These are phyloP conservation scores for Apocrypta bakeri DNA, from an alignment of 1,140 invertebrate genomes.

Conservation along the genomic window DNA sequence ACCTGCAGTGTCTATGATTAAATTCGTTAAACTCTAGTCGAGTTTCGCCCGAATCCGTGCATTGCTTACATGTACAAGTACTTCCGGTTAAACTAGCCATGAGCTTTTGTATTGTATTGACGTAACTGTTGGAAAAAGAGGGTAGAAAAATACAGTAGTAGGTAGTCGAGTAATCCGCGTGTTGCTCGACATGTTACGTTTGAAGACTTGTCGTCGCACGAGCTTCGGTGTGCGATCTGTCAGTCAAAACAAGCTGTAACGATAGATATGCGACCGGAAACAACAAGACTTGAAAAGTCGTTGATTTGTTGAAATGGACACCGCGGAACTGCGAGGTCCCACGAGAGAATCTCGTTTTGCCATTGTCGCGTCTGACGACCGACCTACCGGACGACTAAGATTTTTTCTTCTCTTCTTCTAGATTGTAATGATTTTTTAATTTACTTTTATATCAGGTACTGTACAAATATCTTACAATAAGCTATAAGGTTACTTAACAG, in stretches of 20 bases:
- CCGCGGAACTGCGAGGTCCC: neutral
- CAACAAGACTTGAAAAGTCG: conserved; percentile 18
- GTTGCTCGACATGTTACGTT: no score
- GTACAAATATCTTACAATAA: no score
- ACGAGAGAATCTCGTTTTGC: conserved; percentile 11
- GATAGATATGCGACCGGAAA: conserved; percentile 14
- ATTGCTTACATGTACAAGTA: neutral
- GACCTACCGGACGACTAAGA: no score
- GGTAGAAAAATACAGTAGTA: no score
- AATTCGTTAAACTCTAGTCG: neutral
- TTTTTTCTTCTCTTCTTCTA: no score
- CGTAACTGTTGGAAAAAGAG: no score
- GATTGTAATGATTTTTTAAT: conserved; percentile 24
- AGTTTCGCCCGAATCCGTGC: no score
- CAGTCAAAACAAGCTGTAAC: conserved; percentile 9
- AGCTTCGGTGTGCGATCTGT: neutral
- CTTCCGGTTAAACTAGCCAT: conserved; percentile 25
- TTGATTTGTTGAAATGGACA: conserved; percentile 42
- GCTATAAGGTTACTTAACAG: no score
- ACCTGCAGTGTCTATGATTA: neutral
- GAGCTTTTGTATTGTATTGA: neutral
- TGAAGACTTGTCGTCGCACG: neutral
- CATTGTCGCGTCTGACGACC: no score
- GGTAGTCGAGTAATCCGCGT: no score
- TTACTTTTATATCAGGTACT: no score